These are phyloP conservation scores for Acestrorhynchus altus DNA, from an alignment of 2,797 vertebrate genomes.

Conservation along the genomic window DNA sequence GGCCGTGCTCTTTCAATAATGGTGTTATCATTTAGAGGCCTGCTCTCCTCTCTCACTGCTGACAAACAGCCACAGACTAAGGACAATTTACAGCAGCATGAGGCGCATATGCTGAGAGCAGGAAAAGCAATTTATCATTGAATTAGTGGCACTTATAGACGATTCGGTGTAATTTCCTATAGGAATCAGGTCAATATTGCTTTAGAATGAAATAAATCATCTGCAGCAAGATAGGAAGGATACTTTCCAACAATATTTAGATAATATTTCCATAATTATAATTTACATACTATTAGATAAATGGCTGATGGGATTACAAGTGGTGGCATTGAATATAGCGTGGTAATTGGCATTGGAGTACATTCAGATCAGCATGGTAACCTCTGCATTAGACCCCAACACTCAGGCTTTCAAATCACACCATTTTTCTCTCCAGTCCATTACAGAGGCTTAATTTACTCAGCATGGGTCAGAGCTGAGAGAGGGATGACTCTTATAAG, in stretches of 20 bases:
- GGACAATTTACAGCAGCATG: slow-evolving; percentile 25
- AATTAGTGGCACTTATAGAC: slow-evolving; percentile 51
- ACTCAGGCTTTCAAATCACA: slow-evolving; percentile 27
- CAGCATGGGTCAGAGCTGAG: slow-evolving; percentile 42
- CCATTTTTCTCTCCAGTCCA: slow-evolving; percentile 59
- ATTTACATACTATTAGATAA: slow-evolving; percentile 52
- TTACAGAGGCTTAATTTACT: slow-evolving; percentile 50
- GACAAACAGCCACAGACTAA: slow-evolving; percentile 23
- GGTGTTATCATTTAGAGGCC: neutral
- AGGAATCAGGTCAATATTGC: slow-evolving; percentile 54
- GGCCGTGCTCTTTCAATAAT: neutral
- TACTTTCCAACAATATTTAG: slow-evolving; percentile 53
- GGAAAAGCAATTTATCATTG: slow-evolving; percentile 52
- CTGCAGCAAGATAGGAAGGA: slow-evolving; percentile 20
- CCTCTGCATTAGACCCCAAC: slow-evolving; percentile 44
- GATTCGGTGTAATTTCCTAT: slow-evolving; percentile 55
- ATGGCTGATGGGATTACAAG: slow-evolving; percentile 55
- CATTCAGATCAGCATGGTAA: slow-evolving; percentile 47
- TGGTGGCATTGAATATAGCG: slow-evolving; percentile 39
- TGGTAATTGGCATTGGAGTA: slow-evolving; percentile 45
- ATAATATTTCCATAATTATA: no score
- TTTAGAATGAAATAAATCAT: slow-evolving; percentile 56
- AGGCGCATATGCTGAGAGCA: slow-evolving; percentile 19
- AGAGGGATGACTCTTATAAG: slow-evolving; percentile 40
- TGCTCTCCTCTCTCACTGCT: neutral